These are phyloP conservation scores for Chaetorhynchus papuensis DNA, from an alignment of 2,113 vertebrate genomes.

Conservation along the genomic window DNA sequence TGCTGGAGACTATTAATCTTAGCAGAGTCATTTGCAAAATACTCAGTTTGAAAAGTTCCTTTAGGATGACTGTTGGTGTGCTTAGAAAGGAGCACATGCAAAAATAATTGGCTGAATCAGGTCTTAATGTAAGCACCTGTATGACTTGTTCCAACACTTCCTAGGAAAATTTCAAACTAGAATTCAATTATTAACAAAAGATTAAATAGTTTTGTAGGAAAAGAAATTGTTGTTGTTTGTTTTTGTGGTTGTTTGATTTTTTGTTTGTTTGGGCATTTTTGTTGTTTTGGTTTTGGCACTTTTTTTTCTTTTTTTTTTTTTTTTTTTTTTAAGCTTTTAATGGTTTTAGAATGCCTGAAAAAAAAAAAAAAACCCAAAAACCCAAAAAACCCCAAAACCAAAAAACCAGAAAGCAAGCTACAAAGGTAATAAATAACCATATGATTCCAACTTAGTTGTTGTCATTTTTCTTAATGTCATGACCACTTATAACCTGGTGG, in stretches of 20 bases:
- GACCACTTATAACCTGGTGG: not conserved
- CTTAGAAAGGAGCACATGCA: not conserved
- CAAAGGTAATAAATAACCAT: not conserved
- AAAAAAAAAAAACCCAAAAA: not conserved
- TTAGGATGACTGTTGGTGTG: not conserved
- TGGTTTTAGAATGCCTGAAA: not conserved
- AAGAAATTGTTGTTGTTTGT: not conserved
- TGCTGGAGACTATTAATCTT: not conserved
- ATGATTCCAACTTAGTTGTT: not conserved
- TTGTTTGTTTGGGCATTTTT: not conserved
- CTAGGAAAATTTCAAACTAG: not conserved
- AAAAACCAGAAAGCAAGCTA: not conserved
- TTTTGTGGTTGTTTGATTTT: too few relatives aligned
- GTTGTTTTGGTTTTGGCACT: not conserved
- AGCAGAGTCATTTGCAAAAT: not conserved
- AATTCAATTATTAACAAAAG: not conserved
- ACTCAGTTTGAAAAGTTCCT: not conserved
- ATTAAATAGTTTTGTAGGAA: not conserved
- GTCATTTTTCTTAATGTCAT: not conserved
- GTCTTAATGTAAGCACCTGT: accelerated
- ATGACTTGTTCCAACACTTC: not conserved
- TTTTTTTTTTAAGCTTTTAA: not conserved
- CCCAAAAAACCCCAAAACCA: not conserved
- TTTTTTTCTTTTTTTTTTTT: too few relatives aligned
- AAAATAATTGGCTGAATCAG: not conserved